Evolutionary conservation across 1,140 invertebrate genomes (phyloP), one percentile per base, ranked within the genome.

Genomic region (Zaprionus africanus): DNA sequence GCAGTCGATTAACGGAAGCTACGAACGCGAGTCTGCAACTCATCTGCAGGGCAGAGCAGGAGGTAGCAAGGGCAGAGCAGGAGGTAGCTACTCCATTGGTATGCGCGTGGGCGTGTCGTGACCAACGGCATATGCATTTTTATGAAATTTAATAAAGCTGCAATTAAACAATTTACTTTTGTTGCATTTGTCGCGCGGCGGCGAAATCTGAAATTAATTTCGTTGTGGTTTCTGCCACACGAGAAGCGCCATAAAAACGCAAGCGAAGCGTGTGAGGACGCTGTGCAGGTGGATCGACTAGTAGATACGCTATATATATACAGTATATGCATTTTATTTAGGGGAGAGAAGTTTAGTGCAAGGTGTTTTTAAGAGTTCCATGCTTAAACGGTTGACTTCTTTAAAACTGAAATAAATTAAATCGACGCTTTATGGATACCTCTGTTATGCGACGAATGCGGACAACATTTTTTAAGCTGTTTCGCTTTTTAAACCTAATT

Each of bases 101-200:
- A 57, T 58, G 56, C 46, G 19, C 17, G 64, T 64, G 76, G 83
- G 76, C 77, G 83, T 78, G 77, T 61, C 51, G 57, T 66, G 60
- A 76, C 66, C 76, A 73, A 19, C 15, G 38, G 60, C 86, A 88
- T 83, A 83, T 87, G 83, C 84, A 87, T 79, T 78, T 87, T 87
- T 88, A 88, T 87, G 72, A 87, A 87, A 87, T 87, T 87, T 88
- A 87, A 87, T 87, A 87, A 88, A 87, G 79, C 79, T 77, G 69
- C 75, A 77, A 76, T 76, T 76, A 76, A 79, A 79, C 77, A 79
- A 79, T 79, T 79, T 77, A 79, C 74, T 82, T 63, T 78, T 78
- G 69, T 81, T 78, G 78, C 82, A 81, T 84, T 85, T 84, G 82
- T 82, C 79, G 80, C 75, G 78, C 38, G 70, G 51, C 63, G 24